Base-by-base conservation (phyloP, 2,888 invertebrate species). In the Melinaea marsaeus region DNA sequence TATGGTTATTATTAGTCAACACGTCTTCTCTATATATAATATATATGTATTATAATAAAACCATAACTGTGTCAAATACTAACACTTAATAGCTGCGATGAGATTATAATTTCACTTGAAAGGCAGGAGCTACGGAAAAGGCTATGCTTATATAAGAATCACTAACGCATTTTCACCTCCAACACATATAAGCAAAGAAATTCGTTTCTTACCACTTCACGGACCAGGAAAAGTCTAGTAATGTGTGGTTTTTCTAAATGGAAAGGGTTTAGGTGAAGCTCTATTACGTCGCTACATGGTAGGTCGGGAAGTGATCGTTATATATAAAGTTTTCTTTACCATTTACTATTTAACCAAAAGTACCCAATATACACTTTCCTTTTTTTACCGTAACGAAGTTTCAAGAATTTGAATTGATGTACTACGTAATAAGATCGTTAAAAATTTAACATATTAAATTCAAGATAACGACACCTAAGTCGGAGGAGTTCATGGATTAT, bases 51-150 rank as follows among this genome's bases (percentile, higher is more conserved):
- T 22, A 22, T 22, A 22, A 22, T 22, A 22, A 22, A 22, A 22
- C 22, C 22, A 22, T 22, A 22, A 22, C 22, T 22, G 22, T 22
- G 22, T 22, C 22, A 22, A 22, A 22, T 22, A 22, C 22, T 22
- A 22, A 22, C 22, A 22, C 22, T 22, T 22, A 22, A 22, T 22
- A 22, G 22, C 22, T 22, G 22, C 22, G 22, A 22, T 22, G 22
- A 22, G 22, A 22, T 22, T 22, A 22, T 22, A 22, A 22, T 22
- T 22, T 60, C 67, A 67, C 71, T 73, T 67, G 6, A 51, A 42
- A 64, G 66, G 70, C 73, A 72, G 72, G 73, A 65, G 72, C 70
- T 64, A 62, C 63, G 63, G 59, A 66, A 69, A 69, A 64, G 62
- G 55, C 58, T 56, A 60, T 47, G 54, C 65, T 58, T 63, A 65